These are phyloP conservation scores for Cheiracanthium punctorium DNA, from an alignment of 2,888 invertebrate genomes.

Conservation along the genomic window DNA sequence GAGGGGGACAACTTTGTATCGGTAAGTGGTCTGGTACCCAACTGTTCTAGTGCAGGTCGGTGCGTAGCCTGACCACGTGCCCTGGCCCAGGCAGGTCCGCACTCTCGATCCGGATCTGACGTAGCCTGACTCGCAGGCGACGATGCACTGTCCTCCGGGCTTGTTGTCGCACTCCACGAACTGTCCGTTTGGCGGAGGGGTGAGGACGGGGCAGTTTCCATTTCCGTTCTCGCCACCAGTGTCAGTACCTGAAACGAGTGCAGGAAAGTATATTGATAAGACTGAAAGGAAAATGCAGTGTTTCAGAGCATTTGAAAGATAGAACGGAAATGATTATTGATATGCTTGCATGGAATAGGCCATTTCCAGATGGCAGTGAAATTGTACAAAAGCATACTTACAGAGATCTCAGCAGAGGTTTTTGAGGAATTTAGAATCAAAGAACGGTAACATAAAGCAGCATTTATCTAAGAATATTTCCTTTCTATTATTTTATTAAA, in stretches of 20 bases:
- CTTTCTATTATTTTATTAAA: no score
- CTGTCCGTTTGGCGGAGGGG: slow-evolving; percentile 38
- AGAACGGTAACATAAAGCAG: no score
- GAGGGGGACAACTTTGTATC: slow-evolving; percentile 60
- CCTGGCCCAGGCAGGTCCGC: slow-evolving; percentile 47
- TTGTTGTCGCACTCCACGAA: slow-evolving; percentile 57
- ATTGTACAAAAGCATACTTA: no score
- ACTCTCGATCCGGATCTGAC: slow-evolving; percentile 52
- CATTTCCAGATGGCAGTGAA: no score
- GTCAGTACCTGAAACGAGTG: neutral
- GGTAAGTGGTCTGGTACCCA: slow-evolving; percentile 58
- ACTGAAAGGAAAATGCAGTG: neutral
- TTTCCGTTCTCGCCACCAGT: neutral
- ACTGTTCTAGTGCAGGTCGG: slow-evolving; percentile 60
- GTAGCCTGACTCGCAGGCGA: slow-evolving; percentile 51
- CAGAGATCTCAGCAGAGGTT: no score
- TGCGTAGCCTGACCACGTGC: slow-evolving; percentile 49
- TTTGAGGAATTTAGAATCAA: no score
- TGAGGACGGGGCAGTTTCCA: slow-evolving; percentile 31
- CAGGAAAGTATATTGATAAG: neutral
- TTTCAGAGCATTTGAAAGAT: no score
- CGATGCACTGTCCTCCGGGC: slow-evolving; percentile 36
- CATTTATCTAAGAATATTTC: no score
- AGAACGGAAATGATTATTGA: no score
- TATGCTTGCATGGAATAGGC: no score